These are phyloP conservation scores for Hanleya hanleyi DNA, from an alignment of 2,888 invertebrate genomes.

Conservation along the genomic window DNA sequence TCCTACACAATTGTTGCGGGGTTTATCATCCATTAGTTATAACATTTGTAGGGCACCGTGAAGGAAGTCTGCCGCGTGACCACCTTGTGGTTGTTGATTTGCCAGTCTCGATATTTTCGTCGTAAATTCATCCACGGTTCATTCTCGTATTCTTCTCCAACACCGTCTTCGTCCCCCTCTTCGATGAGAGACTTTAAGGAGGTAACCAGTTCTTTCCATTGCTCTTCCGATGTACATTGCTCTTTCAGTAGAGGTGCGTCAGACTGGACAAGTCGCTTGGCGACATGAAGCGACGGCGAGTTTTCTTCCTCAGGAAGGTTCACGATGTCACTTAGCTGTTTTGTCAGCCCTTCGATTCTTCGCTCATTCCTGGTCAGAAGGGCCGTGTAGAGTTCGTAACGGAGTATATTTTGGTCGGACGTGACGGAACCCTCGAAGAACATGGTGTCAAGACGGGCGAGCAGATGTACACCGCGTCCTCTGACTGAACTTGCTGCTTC, in stretches of 20 bases:
- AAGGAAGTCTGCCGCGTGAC: not conserved
- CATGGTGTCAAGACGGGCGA: slow-evolving; percentile 50
- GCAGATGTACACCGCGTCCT: slow-evolving; percentile 42
- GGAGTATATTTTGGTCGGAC: slow-evolving; percentile 31
- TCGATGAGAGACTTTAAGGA: not conserved
- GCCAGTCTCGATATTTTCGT: not conserved
- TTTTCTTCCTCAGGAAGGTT: not conserved
- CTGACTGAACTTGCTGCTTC: slow-evolving; percentile 41
- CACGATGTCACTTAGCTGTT: not conserved
- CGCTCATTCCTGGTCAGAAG: slow-evolving; percentile 35
- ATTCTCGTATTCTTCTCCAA: not conserved
- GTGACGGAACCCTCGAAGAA: slow-evolving; percentile 24
- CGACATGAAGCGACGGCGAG: not conserved
- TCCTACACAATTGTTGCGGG: too few species aligned
- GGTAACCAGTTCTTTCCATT: not conserved
- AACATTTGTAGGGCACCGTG: not conserved
- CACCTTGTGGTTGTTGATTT: not conserved
- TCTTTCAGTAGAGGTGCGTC: not conserved
- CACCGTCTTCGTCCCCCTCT: not conserved
- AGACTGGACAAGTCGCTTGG: not conserved
- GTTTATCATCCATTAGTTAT: slow-evolving; percentile 1
- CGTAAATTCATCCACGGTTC: not conserved
- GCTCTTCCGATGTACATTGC: not conserved
- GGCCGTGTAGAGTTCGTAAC: slow-evolving; percentile 40
- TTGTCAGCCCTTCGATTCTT: not conserved